A percentile compares a stretch with the other conserved stretches of the same genome.
phyloP scores from a whole-genome alignment of 2,797 vertebrate genomes.

The Poecilia picta region DNA sequence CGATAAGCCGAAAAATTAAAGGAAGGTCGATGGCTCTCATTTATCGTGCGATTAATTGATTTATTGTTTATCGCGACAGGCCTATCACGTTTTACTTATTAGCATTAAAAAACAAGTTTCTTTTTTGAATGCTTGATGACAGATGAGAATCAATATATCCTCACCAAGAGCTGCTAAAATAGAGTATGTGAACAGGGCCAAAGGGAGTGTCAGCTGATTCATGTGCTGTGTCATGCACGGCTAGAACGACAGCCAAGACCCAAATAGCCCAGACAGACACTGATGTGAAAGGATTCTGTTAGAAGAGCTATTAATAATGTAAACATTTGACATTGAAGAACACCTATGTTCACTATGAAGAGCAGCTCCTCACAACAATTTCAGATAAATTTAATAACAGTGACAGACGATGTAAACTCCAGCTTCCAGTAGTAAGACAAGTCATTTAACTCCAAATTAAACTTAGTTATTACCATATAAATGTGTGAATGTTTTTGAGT shows the following conservation, averaged over 20 bases:
- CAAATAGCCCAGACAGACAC: neutral
- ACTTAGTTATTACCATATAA: neutral
- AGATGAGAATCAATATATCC: slow-evolving; percentile 36
- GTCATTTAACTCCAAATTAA: neutral
- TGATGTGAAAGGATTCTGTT: neutral
- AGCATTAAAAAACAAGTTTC: neutral
- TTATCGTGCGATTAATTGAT: too few relatives aligned
- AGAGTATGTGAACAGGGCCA: slow-evolving; percentile 28
- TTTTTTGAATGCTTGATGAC: neutral
- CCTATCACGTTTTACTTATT: neutral
- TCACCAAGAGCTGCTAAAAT: slow-evolving; percentile 30
- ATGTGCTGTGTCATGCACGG: neutral
- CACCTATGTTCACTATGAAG: neutral
- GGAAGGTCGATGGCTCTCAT: too few relatives aligned
- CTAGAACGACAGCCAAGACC: neutral
- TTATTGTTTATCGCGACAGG: too few relatives aligned
- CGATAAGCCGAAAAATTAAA: too few relatives aligned
- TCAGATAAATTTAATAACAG: neutral
- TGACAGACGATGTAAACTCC: neutral
- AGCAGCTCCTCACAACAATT: neutral
- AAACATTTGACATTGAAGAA: neutral
- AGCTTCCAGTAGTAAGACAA: neutral
- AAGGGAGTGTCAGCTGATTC: slow-evolving; percentile 35
- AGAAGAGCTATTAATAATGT: neutral
- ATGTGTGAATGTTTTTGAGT: neutral